phyloP scores from a whole-genome alignment of 2,888 invertebrate genomes.

The Sicus ferrugineus region DNA sequence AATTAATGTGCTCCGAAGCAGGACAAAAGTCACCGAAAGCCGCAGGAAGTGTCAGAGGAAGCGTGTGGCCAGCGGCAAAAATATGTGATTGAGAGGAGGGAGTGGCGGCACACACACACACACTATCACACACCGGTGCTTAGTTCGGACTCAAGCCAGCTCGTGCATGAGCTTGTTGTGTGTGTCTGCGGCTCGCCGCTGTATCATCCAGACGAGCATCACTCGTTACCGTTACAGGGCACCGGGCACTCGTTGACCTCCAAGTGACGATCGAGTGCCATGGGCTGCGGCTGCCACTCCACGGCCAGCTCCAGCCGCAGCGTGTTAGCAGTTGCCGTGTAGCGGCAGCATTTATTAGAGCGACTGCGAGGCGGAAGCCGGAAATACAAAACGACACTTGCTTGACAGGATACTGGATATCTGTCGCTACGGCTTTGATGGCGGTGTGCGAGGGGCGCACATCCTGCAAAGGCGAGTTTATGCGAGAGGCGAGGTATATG shows the following conservation, averaged over 20 bases:
- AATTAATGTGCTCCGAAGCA: slow-evolving; percentile 23
- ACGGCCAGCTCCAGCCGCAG: neutral
- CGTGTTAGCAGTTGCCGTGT: slow-evolving; percentile 11
- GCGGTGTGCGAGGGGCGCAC: neutral
- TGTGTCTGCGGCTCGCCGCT: neutral
- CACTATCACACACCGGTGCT: no score
- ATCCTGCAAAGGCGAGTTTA: no score
- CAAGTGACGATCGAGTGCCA: neutral
- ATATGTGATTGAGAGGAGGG: neutral
- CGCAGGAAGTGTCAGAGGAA: slow-evolving; percentile 10
- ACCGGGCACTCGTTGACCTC: slow-evolving; percentile 9
- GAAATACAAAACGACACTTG: slow-evolving; percentile 7
- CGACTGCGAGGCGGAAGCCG: slow-evolving; percentile 10
- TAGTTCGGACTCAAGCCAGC: no score
- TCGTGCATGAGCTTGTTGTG: neutral
- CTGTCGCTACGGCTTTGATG: neutral
- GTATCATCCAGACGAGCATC: neutral
- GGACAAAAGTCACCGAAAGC: slow-evolving; percentile 16
- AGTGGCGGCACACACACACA: neutral
- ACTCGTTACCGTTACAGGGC: no score
- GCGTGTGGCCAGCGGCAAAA: neutral
- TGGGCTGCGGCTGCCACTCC: neutral
- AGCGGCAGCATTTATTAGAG: slow-evolving; percentile 6
- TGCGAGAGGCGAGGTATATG: neutral
- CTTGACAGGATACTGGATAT: slow-evolving; percentile 6